Evolutionary conservation across 1,140 invertebrate genomes (phyloP), one percentile per base, ranked within the genome.

Genomic region (Pseudoatta argentina): DNA sequence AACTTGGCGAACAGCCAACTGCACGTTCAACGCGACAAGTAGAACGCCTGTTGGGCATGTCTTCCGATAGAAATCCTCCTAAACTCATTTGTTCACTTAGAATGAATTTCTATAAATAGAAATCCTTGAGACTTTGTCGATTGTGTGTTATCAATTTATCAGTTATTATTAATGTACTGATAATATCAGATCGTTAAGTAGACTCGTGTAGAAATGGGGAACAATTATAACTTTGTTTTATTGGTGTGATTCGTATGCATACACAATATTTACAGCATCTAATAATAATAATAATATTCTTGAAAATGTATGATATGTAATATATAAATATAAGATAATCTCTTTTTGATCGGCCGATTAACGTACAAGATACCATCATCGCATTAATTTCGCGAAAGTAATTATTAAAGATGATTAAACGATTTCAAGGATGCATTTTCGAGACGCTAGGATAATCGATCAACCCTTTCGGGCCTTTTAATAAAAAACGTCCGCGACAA

Each of bases 51-150:
- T 82, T 34, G 4, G 18, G 6, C 34, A 44, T 30, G 21, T 10
- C 18, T 21, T 7, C 5, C 44, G 21, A 48, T 27, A 67, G 1
- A 67, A 30, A 6, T 55, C 0, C n/a, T n/a, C 30, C 30, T 64
- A n/a, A 48, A 24, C 48, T 59, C 39, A 6, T 59, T 44, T 61
- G 7, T 66, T 72, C 14, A 14, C 16, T 59, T 48, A 48, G 12
- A 48, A 3, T 5, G 3, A 16, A 34, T 18, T 63, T 79, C 39
- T 83, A 83, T 75, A 61, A 83, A 83, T 63, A 83, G 69, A 61
- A 7, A 75, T 71, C 34, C 21, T 81, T 34, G 18, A 83, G 10
- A 44, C 48, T 12, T 14, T 16, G 14, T 44, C 27, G 1, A 0
- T 34, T 51, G 30, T 16, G n/a, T 39, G 12, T 39, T 21, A 57